phyloP scores from a whole-genome alignment of 2,113 vertebrate genomes.

The Dasypus novemcinctus region DNA sequence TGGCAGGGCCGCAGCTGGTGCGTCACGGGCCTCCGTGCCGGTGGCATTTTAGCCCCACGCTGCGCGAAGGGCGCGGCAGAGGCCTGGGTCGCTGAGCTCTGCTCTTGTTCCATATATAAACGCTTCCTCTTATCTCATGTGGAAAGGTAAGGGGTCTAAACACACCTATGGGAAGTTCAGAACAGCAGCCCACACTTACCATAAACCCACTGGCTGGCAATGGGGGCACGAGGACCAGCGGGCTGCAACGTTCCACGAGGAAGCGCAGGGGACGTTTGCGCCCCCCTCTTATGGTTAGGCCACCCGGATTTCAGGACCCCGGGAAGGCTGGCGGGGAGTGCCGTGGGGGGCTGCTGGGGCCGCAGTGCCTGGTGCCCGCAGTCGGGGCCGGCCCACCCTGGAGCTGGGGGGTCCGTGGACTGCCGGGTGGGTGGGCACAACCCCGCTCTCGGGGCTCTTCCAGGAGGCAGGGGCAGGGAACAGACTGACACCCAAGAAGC shows the following conservation, averaged over 20 bases:
- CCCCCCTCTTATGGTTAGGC: rapidly evolving
- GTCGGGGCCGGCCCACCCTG: too few relatives aligned
- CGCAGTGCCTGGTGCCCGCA: background rate
- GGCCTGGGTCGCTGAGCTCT: too few relatives aligned
- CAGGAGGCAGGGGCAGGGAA: background rate
- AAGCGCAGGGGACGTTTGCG: rapidly evolving
- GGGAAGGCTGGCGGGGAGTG: background rate
- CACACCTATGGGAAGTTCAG: background rate
- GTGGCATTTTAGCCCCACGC: too few relatives aligned
- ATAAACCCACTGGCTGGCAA: rapidly evolving
- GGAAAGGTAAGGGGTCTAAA: background rate
- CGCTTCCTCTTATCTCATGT: too few relatives aligned
- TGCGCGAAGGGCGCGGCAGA: too few relatives aligned
- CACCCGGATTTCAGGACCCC: background rate
- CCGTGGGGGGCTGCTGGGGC: too few relatives aligned
- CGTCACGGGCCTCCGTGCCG: too few relatives aligned
- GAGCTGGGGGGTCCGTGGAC: too few relatives aligned
- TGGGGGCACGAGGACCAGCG: background rate
- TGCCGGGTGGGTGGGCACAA: too few relatives aligned
- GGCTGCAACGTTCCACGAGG: background rate
- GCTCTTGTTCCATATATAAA: too few relatives aligned
- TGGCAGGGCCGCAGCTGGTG: too few relatives aligned
- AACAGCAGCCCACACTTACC: rapidly evolving
- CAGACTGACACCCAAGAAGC: background rate
- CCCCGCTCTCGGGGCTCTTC: too few relatives aligned